These are phyloP conservation scores for Phyllopteryx taeniolatus DNA, from an alignment of 2,113 vertebrate genomes.

Conservation along the genomic window DNA sequence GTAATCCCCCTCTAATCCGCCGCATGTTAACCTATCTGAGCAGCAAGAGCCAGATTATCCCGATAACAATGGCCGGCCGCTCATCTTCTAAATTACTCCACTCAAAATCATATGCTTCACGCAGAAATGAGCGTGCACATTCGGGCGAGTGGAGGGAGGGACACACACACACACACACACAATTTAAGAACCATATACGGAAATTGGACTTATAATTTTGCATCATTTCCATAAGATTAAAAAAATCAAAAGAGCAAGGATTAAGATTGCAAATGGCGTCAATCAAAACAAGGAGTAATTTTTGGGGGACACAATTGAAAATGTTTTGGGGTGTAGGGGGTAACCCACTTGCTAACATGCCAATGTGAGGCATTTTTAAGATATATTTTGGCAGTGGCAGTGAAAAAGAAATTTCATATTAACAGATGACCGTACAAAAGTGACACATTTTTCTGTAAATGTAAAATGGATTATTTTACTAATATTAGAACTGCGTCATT, in stretches of 20 bases:
- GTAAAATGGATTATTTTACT: too few relatives aligned
- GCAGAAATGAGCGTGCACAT: not conserved
- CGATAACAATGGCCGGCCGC: slow-evolving; percentile 70
- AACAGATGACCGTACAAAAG: too few relatives aligned
- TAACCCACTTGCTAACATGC: too few relatives aligned
- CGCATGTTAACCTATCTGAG: slow-evolving; percentile 73
- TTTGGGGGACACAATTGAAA: not conserved
- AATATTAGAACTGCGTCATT: too few relatives aligned
- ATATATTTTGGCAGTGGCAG: too few relatives aligned
- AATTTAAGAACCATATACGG: slow-evolving; percentile 8
- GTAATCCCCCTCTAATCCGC: slow-evolving; percentile 69
- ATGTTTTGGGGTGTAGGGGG: not conserved
- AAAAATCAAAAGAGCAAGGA: slow-evolving; percentile 6
- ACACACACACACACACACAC: not conserved
- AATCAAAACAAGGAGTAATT: not conserved
- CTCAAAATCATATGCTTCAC: slow-evolving; percentile 68
- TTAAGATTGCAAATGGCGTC: not conserved
- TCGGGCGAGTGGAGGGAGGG: not conserved
- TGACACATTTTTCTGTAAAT: too few relatives aligned
- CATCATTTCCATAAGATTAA: slow-evolving; percentile 8
- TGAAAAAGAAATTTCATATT: too few relatives aligned
- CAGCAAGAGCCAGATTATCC: slow-evolving; percentile 72
- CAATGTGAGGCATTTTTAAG: too few relatives aligned
- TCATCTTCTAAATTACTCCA: slow-evolving; percentile 73
- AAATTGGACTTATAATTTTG: slow-evolving; percentile 15